Base-by-base conservation (phyloP, 1,140 invertebrate genomes). In the Cyclargus thomasi region DNA sequence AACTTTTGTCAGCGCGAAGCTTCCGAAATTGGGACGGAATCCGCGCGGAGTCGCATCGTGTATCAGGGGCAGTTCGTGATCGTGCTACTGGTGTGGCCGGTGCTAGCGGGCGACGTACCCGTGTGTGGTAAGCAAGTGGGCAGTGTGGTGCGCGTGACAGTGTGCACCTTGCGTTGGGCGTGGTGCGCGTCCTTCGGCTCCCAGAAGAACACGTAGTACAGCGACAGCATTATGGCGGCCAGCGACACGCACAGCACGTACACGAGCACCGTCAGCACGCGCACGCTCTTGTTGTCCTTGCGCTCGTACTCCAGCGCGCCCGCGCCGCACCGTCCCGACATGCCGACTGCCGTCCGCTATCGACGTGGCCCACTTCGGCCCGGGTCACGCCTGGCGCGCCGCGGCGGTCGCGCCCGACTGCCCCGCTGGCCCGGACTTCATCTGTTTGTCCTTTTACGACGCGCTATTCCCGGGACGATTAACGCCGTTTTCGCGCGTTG, bases 151-250 rank as follows among this genome's bases (percentile, higher is more conserved):
- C 79, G 77, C 78, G 84, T 80, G 79, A 87, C 85, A 73, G 78
- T 88, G 80, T 86, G 81, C 84, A 90, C 87, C 87, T 90, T 87
- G 77, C 86, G 86, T 74, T 90, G 83, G 70, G 83, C 82, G 75
- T 87, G 85, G 57, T 86, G 86, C 73, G 89, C 85, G 71, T 85
- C 90, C 83, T 90, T 93, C 0, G 97, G 97, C 85, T 98, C 95
- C 98, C 98, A 99, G 70, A 99, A 94, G 85, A 99, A 97, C 70
- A 97, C 95, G 91, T 99, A 99, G 91, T 99, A 99, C 11, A 98
- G 92, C 0, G 97, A 98, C 22, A 99, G 92, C 83, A 99, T 96
- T 72, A 99, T 97, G 5, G 97, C 98, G 0, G 97, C 97, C 70
- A 98, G 91, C 14, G 97, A 99, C 68, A 99, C 98, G 73, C 97